Percentiles rank a stretch among this genome's conserved stretches.
These are phyloP conservation scores for Protonemura montana DNA, from an alignment of 2,888 invertebrate species.

Conservation along the genomic window DNA sequence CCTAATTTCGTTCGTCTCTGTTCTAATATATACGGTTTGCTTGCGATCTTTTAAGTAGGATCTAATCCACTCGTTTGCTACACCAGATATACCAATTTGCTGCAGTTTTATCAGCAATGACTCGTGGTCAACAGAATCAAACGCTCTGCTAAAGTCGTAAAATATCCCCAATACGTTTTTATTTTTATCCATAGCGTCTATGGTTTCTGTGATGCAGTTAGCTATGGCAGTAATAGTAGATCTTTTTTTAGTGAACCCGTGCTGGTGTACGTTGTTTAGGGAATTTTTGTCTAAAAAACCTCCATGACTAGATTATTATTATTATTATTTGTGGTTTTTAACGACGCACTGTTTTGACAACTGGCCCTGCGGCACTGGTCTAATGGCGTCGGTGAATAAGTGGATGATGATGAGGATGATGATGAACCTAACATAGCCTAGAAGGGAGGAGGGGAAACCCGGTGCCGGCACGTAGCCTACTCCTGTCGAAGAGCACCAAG, in stretches of 20 bases:
- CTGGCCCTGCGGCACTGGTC: too few relatives aligned
- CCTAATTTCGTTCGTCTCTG: neutral
- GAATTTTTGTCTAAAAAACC: neutral
- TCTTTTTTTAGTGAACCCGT: neutral
- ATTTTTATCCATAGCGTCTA: neutral
- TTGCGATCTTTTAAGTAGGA: neutral
- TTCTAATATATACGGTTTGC: neutral
- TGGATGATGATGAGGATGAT: too few relatives aligned
- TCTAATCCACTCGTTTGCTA: neutral
- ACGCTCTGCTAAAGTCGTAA: neutral
- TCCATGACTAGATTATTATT: too few relatives aligned
- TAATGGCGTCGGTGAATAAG: too few relatives aligned
- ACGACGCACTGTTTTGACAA: too few relatives aligned
- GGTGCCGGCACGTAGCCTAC: too few relatives aligned
- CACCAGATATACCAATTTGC: neutral
- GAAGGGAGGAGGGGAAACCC: too few relatives aligned
- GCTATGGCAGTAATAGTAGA: neutral
- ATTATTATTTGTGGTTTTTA: too few relatives aligned
- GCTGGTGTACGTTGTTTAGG: neutral
- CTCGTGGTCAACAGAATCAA: neutral
- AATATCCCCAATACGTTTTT: neutral
- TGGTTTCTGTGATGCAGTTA: neutral
- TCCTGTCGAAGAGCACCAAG: too few relatives aligned
- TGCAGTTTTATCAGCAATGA: neutral
- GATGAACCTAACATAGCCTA: too few relatives aligned